Percentiles rank a stretch among this genome's conserved stretches.
phyloP scores from a whole-genome alignment of 2,888 invertebrate species.

The Pyrrhosoma nymphula region DNA sequence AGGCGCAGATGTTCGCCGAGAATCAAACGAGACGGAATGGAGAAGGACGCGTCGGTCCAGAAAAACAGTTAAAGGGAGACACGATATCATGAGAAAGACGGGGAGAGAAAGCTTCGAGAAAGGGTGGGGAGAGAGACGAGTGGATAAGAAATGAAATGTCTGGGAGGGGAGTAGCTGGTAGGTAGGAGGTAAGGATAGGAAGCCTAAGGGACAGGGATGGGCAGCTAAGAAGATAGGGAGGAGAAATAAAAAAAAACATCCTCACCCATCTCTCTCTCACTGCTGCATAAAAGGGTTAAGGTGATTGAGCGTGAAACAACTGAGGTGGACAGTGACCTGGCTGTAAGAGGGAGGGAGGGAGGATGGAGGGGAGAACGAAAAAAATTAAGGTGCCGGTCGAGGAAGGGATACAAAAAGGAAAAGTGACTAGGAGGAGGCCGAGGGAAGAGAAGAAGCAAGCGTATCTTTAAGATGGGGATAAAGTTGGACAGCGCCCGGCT shows the following conservation, averaged over 20 bases:
- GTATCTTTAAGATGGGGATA: slow-evolving; percentile 54
- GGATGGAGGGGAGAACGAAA: neutral
- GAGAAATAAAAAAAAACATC: neutral
- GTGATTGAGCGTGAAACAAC: slow-evolving; percentile 64
- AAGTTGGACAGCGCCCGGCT: neutral
- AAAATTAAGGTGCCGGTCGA: neutral
- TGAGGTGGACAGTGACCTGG: slow-evolving; percentile 59
- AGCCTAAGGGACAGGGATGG: neutral
- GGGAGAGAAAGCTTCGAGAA: neutral
- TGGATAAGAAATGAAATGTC: slow-evolving; percentile 25
- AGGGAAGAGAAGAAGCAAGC: slow-evolving; percentile 1
- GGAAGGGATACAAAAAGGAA: neutral
- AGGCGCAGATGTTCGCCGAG: slow-evolving; percentile 40
- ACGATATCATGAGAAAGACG: slow-evolving; percentile 53
- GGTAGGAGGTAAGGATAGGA: neutral
- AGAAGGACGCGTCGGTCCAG: slow-evolving; percentile 38
- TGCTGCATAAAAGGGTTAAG: slow-evolving; percentile 30
- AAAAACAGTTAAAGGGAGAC: slow-evolving; percentile 60
- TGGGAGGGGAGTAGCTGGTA: neutral
- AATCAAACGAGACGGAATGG: neutral
- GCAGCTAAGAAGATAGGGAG: neutral
- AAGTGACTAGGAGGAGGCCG: neutral
- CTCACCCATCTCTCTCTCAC: neutral
- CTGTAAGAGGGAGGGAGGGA: neutral
- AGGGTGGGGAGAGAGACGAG: neutral